Conservation (phyloP, 2,888 invertebrate genomes). For the Notodromas monacha region DNA sequence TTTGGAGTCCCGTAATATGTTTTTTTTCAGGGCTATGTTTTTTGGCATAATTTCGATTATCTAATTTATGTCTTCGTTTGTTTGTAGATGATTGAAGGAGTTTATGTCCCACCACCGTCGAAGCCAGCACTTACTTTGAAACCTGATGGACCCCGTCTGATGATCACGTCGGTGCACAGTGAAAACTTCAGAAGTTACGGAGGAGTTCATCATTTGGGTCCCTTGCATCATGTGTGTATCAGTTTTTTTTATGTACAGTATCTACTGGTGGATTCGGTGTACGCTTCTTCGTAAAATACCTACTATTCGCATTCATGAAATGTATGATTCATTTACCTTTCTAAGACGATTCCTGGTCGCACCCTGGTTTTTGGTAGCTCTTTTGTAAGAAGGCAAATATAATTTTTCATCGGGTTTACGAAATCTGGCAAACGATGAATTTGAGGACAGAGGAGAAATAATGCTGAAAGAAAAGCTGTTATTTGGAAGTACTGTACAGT, state of each 20-base stretch:
- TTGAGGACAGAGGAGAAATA: no score
- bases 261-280: no score
- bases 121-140: constrained; percentile 34
- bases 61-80: no score
- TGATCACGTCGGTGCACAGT: constrained; percentile 65
- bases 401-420: background rate
- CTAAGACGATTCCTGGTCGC: background rate
- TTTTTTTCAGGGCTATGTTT: no score
- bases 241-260: background rate
- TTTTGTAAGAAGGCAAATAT: background rate
- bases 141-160: constrained; percentile 39
- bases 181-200: constrained; percentile 91
- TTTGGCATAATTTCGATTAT: no score
- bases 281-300: no score
- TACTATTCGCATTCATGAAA: constrained; percentile 7
- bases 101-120: constrained; percentile 36
- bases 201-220: constrained; percentile 35
- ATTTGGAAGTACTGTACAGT: no score
- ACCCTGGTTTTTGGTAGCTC: background rate
- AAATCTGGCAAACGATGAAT: no score
- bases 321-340: constrained; percentile 6
- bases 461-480: no score
- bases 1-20: no score
- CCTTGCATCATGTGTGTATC: constrained; percentile 55
- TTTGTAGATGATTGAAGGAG: constrained; percentile 43